Evolutionary conservation across 2,797 vertebrate species (phyloP).

Genomic region (Pitangus sulphuratus): DNA sequence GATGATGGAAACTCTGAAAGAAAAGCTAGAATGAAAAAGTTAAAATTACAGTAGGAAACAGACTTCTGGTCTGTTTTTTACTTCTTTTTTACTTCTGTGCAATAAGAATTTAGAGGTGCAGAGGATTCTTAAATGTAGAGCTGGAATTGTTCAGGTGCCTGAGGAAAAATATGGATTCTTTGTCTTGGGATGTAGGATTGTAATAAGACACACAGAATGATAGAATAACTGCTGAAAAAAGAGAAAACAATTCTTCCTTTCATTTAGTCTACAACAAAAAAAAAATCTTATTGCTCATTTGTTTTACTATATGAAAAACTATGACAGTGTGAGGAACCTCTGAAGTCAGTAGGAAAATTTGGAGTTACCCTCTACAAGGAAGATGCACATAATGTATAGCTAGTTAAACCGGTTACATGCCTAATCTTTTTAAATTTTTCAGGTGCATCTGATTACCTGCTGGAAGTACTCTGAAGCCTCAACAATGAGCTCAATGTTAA

Average conservation of each 20-base stretch:
- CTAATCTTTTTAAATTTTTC: not conserved
- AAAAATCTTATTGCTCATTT: not conserved
- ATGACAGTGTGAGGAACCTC: not conserved
- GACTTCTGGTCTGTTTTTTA: not conserved
- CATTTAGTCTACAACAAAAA: not conserved
- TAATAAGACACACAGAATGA: not conserved
- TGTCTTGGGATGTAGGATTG: not conserved
- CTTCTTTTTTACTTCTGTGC: no score
- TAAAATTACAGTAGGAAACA: not conserved
- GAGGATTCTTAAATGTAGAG: not conserved
- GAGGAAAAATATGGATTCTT: not conserved
- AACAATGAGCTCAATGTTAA: slow-evolving; percentile 46
- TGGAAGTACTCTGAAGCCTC: not conserved
- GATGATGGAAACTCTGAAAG: not conserved
- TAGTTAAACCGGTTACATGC: not conserved
- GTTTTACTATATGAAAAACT: not conserved
- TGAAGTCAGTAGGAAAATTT: not conserved
- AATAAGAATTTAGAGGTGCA: not conserved
- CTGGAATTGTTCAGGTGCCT: not conserved
- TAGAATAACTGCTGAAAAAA: not conserved
- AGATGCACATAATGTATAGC: not conserved
- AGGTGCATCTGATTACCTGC: slow-evolving; percentile 45
- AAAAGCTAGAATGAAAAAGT: not conserved
- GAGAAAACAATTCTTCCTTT: not conserved
- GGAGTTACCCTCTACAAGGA: not conserved